Base-by-base conservation (phyloP, 2,888 invertebrate species). In the Byasa hedistus region DNA sequence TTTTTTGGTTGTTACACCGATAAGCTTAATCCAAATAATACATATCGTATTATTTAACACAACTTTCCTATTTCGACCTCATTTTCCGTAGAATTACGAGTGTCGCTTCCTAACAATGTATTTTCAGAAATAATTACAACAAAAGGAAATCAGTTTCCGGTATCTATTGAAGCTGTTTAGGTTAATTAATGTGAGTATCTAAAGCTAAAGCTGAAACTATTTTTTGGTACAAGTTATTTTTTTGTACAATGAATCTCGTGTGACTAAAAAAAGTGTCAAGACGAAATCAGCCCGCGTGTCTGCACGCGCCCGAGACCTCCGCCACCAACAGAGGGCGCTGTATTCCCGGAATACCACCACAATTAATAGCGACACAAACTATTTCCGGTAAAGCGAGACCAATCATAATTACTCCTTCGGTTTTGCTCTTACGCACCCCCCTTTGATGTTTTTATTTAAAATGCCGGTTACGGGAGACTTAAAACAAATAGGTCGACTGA, bases 381-480 rank as follows among this genome's bases (percentile, higher is more conserved):
- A 91, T 91, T 91, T 91, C 91, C 91, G 87, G 86, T 87, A 81
- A 84, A 88, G 84, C 91, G 91, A 79, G 82, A 89, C 91, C 80
- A 91, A 91, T 91, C 80, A 86, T 91, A 89, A 91, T 90, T 90
- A 85, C 91, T 86, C 84, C 90, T 87, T 85, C 85, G 85, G 84
- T 83, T 80, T 83, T 79, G 76, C 86, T 85, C 85, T 81, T 84
- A 85, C 85, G 81, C 85, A 85, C 85, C 88, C 91, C 87, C 79
- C 90, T 91, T 91, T 91, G 90, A 91, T 89, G 90, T 91, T 89
- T 90, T 91, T 89, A 89, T 89, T 85, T 83, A 80, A 86, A 84
- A 86, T 83, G 83, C 83, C 83, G 80, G 89, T 87, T 88, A 89
- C 87, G 88, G 87, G 82, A 84, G 86, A 87, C 83, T 90, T 90